Evolutionary conservation across 2,888 invertebrate genomes (phyloP).

Genomic region (Caenorhabditis panamensis): DNA sequence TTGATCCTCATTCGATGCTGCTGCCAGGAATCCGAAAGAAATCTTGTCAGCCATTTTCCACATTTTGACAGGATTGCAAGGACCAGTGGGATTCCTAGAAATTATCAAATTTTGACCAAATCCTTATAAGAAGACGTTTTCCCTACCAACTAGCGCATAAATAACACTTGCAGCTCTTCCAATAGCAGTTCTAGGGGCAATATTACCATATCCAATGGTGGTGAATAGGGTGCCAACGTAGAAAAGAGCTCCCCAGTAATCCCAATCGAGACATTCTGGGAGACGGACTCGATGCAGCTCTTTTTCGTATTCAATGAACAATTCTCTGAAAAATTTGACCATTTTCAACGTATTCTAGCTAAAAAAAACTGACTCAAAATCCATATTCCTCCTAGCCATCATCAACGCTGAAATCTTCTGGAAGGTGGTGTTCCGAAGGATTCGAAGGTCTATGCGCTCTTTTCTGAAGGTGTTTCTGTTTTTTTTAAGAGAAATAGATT

Average conservation of each 20-base stretch:
- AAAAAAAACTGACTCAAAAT: slow-evolving; percentile 44
- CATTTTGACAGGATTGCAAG: slow-evolving; percentile 91
- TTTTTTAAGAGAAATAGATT: too few species aligned
- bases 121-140: too few species aligned
- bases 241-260: slow-evolving; percentile 82
- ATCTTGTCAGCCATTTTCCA: slow-evolving; percentile 86
- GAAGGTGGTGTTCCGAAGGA: slow-evolving; percentile 72
- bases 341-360: neutral
- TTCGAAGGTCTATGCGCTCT: slow-evolving; percentile 69
- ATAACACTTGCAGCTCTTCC: slow-evolving; percentile 92
- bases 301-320: slow-evolving; percentile 72
- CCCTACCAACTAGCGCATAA: slow-evolving; percentile 90
- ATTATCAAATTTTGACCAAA: neutral
- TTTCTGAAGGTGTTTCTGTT: slow-evolving; percentile 47
- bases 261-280: slow-evolving; percentile 78
- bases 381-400: neutral
- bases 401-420: slow-evolving; percentile 37
- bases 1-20: slow-evolving; percentile 63
- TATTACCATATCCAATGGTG: slow-evolving; percentile 88
- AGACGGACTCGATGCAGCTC: slow-evolving; percentile 69
- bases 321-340: slow-evolving; percentile 60
- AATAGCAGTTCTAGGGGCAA: slow-evolving; percentile 90
- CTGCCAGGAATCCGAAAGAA: slow-evolving; percentile 67
- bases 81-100: slow-evolving; percentile 87
- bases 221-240: slow-evolving; percentile 83